Evolutionary conservation across 1,140 invertebrate genomes (phyloP), one percentile per base, ranked within the genome.

Genomic region (Megalonaias nervosa): DNA sequence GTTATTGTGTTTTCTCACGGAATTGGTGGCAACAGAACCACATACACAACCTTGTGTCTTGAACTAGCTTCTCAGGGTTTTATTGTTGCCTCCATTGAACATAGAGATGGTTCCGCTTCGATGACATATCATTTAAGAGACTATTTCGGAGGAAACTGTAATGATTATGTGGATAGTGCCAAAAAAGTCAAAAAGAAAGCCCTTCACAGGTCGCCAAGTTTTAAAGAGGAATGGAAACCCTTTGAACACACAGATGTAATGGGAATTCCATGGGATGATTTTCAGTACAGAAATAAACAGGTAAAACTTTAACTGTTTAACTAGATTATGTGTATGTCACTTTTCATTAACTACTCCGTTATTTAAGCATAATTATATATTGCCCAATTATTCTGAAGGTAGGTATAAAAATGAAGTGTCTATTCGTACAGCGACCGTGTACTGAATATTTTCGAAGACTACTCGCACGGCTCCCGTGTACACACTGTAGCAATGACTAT

Each of bases 1-100:
- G 92, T 94, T 14, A 82, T 95, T 48, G 87, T 95, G 19, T 93
- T 95, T 82, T 94, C 94, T 1, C 94, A 95, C 88, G 94, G 94
- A 16, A 90, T 94, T 59, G 93, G 93, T 23, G 93, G 92, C 0
- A 92, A 92, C 82, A 88, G 94, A 75, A 93, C 93, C 48, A 90
- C 93, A 38, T 94, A 94, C 82, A 93, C 93, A 26, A 91, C 92
- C 5, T 91, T 93, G 68, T 93, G 92, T 82, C 87, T 89, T 59
- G 93, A 94, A 73, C 83, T 95, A 61, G 94, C 94, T 14, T 94
- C 93, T 12, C 90, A 93, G 82, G 94, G 94, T 5, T 95, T 93
- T 87, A 86, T 95, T 19, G 93, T 95, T 0, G 93, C 92, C 55
- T 92, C 93, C 58, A 75, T 94, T 16, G 94, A 94, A 86, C 94